These are phyloP conservation scores for Microcebus tavaratra DNA, from an alignment of 2,113 vertebrate species.

Conservation along the genomic window DNA sequence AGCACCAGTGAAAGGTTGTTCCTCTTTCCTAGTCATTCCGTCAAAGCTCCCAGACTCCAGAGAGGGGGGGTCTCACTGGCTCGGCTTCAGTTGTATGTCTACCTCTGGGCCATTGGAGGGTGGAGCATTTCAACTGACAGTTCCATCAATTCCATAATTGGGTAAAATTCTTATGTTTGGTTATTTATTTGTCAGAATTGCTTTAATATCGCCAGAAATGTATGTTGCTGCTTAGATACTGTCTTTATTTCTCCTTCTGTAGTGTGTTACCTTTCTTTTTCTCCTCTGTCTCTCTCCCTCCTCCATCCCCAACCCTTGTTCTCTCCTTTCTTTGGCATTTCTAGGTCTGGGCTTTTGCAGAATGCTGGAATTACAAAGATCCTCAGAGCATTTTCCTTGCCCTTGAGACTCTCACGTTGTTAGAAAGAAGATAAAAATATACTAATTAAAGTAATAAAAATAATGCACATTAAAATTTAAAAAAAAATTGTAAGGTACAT, in stretches of 20 bases:
- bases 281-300: not conserved
- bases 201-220: not conserved
- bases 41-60: not conserved
- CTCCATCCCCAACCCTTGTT: accelerated
- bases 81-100: not conserved
- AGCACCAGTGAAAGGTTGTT: not conserved
- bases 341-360: not conserved
- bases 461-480: not conserved
- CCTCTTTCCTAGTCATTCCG: not conserved
- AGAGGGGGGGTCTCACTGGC: not conserved
- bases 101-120: not conserved
- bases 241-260: not conserved
- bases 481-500: not conserved
- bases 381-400: not conserved
- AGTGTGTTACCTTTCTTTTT: not conserved
- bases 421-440: slow-evolving; percentile 7
- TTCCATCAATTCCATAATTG: not conserved
- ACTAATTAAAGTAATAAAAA: slow-evolving; percentile 14
- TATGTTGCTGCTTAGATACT: not conserved
- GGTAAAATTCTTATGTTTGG: not conserved
- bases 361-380: not conserved
- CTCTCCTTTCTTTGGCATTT: not conserved
- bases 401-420: not conserved
- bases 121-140: not conserved
- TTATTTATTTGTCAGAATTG: slow-evolving; percentile 7